Evolutionary conservation across 2,113 vertebrate genomes (phyloP).

Genomic region (Pongo pygmaeus): DNA sequence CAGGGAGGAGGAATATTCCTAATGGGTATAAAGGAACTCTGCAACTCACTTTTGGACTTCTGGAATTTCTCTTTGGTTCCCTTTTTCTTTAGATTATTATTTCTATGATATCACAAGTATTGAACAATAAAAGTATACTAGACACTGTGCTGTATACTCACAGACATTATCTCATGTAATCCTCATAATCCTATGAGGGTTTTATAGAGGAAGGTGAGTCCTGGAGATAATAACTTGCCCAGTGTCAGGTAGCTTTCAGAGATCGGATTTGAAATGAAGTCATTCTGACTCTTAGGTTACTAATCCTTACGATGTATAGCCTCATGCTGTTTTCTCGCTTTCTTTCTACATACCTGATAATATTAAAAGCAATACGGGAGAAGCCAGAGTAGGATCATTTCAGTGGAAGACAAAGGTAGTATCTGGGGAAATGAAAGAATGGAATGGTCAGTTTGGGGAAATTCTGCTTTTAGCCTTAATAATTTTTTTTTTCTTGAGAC

Average conservation of each 20-base stretch:
- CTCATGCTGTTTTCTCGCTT: not conserved
- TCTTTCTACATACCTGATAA: not conserved
- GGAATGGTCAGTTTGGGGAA: not conserved
- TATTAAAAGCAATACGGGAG: not conserved
- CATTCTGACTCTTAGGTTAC: not conserved
- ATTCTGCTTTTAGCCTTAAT: not conserved
- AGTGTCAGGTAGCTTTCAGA: not conserved
- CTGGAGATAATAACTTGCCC: not conserved
- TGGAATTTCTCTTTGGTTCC: not conserved
- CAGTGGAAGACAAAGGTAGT: not conserved
- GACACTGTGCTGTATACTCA: not conserved
- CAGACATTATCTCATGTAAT: not conserved
- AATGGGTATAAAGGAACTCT: not conserved
- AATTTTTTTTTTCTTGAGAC: too few species aligned
- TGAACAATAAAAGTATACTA: not conserved
- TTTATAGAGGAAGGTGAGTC: not conserved
- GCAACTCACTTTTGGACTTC: not conserved
- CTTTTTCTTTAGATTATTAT: not conserved
- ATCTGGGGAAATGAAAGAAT: not conserved
- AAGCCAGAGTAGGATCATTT: not conserved
- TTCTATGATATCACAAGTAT: not conserved
- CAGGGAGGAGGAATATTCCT: not conserved
- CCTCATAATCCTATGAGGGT: not conserved
- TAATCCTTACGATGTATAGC: not conserved
- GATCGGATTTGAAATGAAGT: not conserved